Conservation (phyloP, 23 tunicate genomes). For the Diplosoma virens region DNA sequence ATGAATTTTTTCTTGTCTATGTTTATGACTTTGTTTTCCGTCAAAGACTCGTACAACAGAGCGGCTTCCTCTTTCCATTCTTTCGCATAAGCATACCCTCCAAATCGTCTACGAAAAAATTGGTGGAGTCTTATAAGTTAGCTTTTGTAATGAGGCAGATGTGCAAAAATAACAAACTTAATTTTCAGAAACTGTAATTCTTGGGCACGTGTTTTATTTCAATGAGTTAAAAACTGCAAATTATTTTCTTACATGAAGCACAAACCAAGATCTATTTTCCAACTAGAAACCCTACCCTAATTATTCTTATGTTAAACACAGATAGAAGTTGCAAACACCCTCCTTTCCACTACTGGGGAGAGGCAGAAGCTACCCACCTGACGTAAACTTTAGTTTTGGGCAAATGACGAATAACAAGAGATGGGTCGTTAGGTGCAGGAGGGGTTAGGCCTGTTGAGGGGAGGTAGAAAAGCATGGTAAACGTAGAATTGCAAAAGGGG, state of each 20-base stretch:
- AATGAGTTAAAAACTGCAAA: too few relatives aligned
- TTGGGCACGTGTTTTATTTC: background rate
- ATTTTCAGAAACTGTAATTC: background rate
- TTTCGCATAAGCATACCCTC: constrained; percentile 3
- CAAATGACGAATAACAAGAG: background rate
- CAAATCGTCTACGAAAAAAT: background rate
- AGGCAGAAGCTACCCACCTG: background rate
- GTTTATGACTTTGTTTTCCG: background rate
- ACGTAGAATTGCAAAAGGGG: background rate
- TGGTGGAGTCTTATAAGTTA: too few relatives aligned
- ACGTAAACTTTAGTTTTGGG: background rate
- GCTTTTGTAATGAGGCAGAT: background rate
- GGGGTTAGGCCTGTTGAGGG: background rate
- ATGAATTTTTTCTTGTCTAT: background rate
- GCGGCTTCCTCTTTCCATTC: background rate
- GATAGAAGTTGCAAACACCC: too few relatives aligned
- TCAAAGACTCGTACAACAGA: background rate
- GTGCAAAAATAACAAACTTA: background rate
- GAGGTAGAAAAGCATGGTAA: constrained; percentile 4
- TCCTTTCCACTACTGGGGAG: too few relatives aligned
- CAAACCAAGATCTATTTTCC: too few relatives aligned
- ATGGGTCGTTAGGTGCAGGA: constrained; percentile 10
- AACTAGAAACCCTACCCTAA: too few relatives aligned
- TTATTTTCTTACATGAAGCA: too few relatives aligned
- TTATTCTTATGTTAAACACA: too few relatives aligned